A percentile compares a stretch with the other conserved stretches of the same genome.
Conservation (phyloP, 2,113 vertebrate genomes). For the Ornithorhynchus anatinus region DNA sequence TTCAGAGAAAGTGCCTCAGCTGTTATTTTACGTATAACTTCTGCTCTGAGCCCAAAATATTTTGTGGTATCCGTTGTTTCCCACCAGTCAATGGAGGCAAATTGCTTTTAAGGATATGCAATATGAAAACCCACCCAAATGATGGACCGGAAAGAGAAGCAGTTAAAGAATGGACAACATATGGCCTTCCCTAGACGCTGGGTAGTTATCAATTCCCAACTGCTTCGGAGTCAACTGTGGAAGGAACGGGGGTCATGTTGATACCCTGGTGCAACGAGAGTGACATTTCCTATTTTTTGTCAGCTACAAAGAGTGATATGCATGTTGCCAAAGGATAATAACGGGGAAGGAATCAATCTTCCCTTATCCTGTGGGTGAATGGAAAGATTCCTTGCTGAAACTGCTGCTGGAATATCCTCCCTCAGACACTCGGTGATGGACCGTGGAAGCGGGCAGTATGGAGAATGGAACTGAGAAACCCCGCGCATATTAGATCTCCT, state of each 20-base stretch:
- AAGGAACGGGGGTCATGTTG: conserved; percentile 35
- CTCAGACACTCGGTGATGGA: not conserved
- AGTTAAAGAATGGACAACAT: too few species aligned
- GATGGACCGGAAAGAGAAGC: too few species aligned
- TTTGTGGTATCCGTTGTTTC: too few species aligned
- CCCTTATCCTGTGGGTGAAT: too few species aligned
- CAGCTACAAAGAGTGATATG: conserved; percentile 49
- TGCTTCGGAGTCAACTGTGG: conserved; percentile 51
- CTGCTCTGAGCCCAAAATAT: too few species aligned
- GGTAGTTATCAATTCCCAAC: conserved; percentile 40
- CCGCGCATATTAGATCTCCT: not conserved
- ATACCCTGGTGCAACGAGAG: conserved; percentile 48
- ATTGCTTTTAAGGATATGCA: too few species aligned
- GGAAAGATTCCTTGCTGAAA: not conserved
- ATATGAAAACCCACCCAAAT: too few species aligned
- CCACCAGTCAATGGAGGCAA: too few species aligned
- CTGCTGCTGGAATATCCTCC: too few species aligned
- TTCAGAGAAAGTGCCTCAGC: too few species aligned
- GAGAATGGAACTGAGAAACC: not conserved
- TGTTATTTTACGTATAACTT: too few species aligned
- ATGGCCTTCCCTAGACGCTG: conserved; percentile 18
- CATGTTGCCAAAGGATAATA: conserved; percentile 49
- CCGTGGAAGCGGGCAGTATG: not conserved
- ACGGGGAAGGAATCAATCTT: conserved; percentile 43
- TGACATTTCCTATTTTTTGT: conserved; percentile 57